Base-by-base conservation (phyloP, 1,140 invertebrate species). In the Caenorhabditis latens region DNA sequence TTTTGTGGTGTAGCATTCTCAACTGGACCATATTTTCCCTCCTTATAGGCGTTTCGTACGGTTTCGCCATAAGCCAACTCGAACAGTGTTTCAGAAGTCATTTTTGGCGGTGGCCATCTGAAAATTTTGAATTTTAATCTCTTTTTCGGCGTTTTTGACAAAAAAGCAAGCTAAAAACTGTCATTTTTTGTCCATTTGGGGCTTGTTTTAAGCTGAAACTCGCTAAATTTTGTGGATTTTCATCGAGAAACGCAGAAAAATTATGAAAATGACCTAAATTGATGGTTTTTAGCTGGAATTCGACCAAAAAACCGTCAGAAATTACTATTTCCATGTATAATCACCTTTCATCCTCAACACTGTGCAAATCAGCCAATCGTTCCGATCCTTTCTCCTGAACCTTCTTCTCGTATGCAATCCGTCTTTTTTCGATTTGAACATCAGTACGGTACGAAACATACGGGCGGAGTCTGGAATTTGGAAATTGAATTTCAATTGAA, bases 391-490 rank as follows among this genome's bases (percentile, higher is more conserved):
- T 86, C 48, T 90, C 88, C 50, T 48, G 19, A 7, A 91, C 86
- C 43, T 89, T 87, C 32, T 46, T 58, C n/a, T 84, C 84, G 40
- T 88, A 90, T 7, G 87, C 89, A 2, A 46, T 48, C 48, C 87
- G 84, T 82, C 89, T 88, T 40, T 89, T 89, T 85, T 92, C 91
- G 48, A 91, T 91, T 50, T 90, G 90, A 16, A 88, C 88, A 82
- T 91, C 91, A 19, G 95, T 94, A 93, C 94, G 94, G 90, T 98
- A 98, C 0, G 96, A 96, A 0, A 98, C 97, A 92, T 99, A 99
- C 0, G 97, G 96, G 93, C 97, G 97, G 42, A 99, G 71, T 84
- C 86, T 87, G 57, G 43, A 84, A 67, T n/a, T n/a, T n/a, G n/a
- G n/a, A n/a, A n/a, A n/a, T n/a, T n/a, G n/a, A n/a, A n/a, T n/a